Evolutionary conservation across 2,888 invertebrate species (phyloP), one percentile per base, ranked within the genome.

Genomic region (Chaitophorus viminalis): DNA sequence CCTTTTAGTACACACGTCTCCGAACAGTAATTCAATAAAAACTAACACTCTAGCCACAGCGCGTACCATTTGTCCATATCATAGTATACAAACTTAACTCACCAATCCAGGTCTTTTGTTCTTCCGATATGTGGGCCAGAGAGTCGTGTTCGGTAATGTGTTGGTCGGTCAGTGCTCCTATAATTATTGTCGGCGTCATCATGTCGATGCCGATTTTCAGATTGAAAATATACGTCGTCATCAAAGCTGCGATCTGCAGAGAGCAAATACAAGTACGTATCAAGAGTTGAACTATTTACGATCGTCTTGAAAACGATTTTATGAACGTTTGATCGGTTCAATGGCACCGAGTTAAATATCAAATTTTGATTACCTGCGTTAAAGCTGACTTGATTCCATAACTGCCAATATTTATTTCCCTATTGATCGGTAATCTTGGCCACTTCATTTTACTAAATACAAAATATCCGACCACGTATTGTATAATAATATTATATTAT

Each of bases 161-260:
- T 11, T 82, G 54, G 29, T 82, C 82, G 82, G 82, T 54, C 54
- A 82, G 8, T 2, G 82, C 82, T n/a, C 82, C 82, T 3, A 82
- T 82, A n/a, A 82, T 82, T n/a, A 82, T 36, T 3, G 82, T 82
- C 21, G 82, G 82, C 6, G 82, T 82, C 82, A 82, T 82, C 36
- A 74, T 74, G 60, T 82, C 82, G 36, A 82, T 60, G 1, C 82
- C 82, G 9, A 74, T 21, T 60, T 82, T 82, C 60, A 82, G 60
- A 18, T 18, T 82, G 36, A 74, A 74, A 8, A 82, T 18, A 74
- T 82, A 74, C 21, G 60, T 60, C n/a, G 82, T 36, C 2, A 74
- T 74, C 54, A 82, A 11, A 29, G 82, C 82, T 21, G 33, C 4
- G n/a, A 74, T n/a, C 82, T 82, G 36, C 36, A 6, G 36, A 17